Evolutionary conservation across 2,113 vertebrate genomes (phyloP), one percentile per base, ranked within the genome.

Genomic region (Cebidichthys violaceus): DNA sequence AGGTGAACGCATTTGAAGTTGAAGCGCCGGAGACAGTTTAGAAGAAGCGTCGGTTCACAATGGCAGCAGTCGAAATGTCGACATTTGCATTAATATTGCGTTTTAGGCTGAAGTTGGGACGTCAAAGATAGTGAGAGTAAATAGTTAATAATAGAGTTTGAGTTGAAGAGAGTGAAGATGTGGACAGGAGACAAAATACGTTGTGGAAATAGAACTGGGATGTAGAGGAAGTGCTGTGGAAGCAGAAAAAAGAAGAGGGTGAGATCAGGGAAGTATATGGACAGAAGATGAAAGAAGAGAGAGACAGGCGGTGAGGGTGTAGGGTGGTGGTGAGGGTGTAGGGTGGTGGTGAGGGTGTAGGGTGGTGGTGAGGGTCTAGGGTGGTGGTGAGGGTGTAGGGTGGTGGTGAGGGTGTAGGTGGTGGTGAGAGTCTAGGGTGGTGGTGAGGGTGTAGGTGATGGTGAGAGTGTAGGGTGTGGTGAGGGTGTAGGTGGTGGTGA

Each of bases 271-370:
- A 68, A 4, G 17, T 47, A 31, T 39, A 35, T 9, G 41, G 45
- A 24, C 5, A 33, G 24, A 78, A 50, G 52, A 79, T 29, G 20
- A 35, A 43, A 78, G 1, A 14, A 77, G 62, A 35, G 22, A 81
- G 39, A 72, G 39, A 11, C 55, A 27, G 62, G 15, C 45, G 29
- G 31, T 61, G 61, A 77, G 67, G 47, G 24, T 61, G n/a, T n/a
- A n/a, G n/a, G n/a, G n/a, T n/a, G n/a, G n/a, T n/a, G n/a, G n/a
- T n/a, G n/a, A n/a, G n/a, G n/a, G n/a, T n/a, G n/a, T n/a, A n/a
- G n/a, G n/a, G n/a, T n/a, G n/a, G n/a, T n/a, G n/a, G n/a, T n/a
- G n/a, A n/a, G n/a, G n/a, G n/a, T n/a, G n/a, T n/a, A n/a, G n/a
- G n/a, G n/a, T n/a, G n/a, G n/a, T n/a, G n/a, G n/a, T n/a, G n/a